Percentiles rank a stretch among this genome's conserved stretches.
Evolutionary conservation across 2,797 vertebrate species (phyloP).

Genomic region (Sphenodon punctatus): DNA sequence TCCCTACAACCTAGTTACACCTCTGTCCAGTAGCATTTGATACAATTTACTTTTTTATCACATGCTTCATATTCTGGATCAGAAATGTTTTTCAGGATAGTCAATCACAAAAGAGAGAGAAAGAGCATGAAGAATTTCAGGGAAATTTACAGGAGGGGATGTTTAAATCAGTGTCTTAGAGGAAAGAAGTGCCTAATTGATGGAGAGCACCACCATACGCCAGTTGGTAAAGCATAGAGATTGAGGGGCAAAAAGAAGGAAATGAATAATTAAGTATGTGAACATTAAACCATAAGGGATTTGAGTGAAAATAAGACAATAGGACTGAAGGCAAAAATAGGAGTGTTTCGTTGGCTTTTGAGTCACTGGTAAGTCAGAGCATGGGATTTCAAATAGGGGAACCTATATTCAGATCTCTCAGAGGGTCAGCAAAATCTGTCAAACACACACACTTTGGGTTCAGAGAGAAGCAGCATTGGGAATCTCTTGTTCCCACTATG

Average conservation of each 20-base stretch:
- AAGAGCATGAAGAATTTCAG: background rate
- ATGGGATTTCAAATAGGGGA: no score
- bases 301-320: background rate
- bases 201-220: background rate
- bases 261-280: background rate
- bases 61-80: background rate
- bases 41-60: background rate
- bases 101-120: background rate
- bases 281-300: background rate
- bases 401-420: no score
- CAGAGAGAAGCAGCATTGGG: no score
- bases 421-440: no score
- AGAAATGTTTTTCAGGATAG: background rate
- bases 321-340: background rate
- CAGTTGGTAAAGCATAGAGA: background rate
- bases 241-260: background rate
- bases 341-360: background rate
- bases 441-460: no score
- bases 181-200: background rate
- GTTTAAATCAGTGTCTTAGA: background rate
- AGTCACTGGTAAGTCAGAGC: background rate
- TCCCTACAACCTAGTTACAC: no score
- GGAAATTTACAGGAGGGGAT: background rate
- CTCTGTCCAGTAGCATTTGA: background rate
- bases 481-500: no score